Evolutionary conservation across 1,140 invertebrate genomes (phyloP).

Genomic region (Triops longicaudatus): DNA sequence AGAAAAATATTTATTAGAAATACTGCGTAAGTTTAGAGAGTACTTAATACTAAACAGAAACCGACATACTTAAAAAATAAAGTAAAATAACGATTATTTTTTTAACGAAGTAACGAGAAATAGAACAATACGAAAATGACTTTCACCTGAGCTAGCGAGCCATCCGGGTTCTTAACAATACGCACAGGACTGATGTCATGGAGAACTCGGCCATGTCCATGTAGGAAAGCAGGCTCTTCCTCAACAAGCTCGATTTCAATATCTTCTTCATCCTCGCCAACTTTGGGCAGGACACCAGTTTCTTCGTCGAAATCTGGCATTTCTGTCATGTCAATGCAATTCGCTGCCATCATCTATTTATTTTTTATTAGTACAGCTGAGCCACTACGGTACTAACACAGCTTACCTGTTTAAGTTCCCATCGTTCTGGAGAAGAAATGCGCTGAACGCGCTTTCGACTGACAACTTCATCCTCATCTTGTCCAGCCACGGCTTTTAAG

Average conservation of each 20-base stretch:
- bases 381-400: background rate
- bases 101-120: no score
- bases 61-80: no score
- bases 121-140: background rate
- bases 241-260: constrained; percentile 98
- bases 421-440: constrained; percentile 88
- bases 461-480: constrained; percentile 64
- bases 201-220: constrained; percentile 75
- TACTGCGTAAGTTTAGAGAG: no score
- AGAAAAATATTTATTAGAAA: no score
- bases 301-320: constrained; percentile 87
- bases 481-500: constrained; percentile 51
- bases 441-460: constrained; percentile 74
- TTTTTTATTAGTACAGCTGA: background rate
- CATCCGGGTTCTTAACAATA: constrained; percentile 99
- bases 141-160: constrained; percentile 72
- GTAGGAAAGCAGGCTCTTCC: constrained; percentile 93
- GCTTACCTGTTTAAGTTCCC: constrained; percentile 51
- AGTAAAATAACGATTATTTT: no score
- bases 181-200: constrained; percentile 89
- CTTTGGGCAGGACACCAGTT: constrained; percentile 73
- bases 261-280: constrained; percentile 91
- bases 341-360: constrained; percentile 69
- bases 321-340: constrained; percentile 74
- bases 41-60: no score